These are phyloP conservation scores for Acipenser oxyrinchus DNA, from an alignment of 2,797 vertebrate genomes.

Conservation along the genomic window DNA sequence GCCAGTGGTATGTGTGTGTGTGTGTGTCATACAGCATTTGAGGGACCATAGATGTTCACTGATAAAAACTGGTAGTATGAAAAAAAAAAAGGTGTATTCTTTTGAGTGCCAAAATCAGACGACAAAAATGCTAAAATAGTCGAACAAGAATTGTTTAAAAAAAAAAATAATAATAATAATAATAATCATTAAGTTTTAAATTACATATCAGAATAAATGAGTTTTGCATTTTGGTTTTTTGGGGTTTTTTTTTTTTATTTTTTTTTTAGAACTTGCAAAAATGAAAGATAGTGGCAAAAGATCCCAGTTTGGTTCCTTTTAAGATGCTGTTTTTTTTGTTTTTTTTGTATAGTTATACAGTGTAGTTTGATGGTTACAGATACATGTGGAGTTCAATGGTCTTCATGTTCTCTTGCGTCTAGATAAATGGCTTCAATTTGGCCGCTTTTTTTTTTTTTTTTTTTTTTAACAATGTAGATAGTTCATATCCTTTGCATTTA, in stretches of 20 bases:
- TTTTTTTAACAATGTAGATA: constrained; percentile 72
- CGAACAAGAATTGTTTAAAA: background rate
- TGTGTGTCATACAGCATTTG: constrained; percentile 75
- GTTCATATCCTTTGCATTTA: constrained; percentile 80
- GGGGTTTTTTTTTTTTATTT: constrained; percentile 13
- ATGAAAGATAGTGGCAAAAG: constrained; percentile 14
- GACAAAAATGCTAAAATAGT: constrained; percentile 34
- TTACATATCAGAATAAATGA: constrained; percentile 30
- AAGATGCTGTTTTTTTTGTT: constrained; percentile 67
- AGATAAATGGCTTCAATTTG: constrained; percentile 64
- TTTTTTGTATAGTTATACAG: constrained; percentile 39
- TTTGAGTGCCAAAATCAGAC: constrained; percentile 59
- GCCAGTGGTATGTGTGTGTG: constrained; percentile 58
- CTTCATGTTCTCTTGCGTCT: constrained; percentile 67
- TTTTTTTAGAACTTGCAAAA: constrained; percentile 9
- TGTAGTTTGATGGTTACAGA: constrained; percentile 65
- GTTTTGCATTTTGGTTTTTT: constrained; percentile 23
- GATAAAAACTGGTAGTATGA: constrained; percentile 40
- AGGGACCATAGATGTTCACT: constrained; percentile 49
- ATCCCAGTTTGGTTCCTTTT: constrained; percentile 62
- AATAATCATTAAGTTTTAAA: constrained; percentile 13
- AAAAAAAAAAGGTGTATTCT: constrained; percentile 21
- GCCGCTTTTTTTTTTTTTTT: constrained; percentile 52
- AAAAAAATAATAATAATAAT: background rate
- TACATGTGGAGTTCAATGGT: constrained; percentile 66